Base-by-base conservation (phyloP, 2,888 invertebrate species). In the Drosophila prolongata region DNA sequence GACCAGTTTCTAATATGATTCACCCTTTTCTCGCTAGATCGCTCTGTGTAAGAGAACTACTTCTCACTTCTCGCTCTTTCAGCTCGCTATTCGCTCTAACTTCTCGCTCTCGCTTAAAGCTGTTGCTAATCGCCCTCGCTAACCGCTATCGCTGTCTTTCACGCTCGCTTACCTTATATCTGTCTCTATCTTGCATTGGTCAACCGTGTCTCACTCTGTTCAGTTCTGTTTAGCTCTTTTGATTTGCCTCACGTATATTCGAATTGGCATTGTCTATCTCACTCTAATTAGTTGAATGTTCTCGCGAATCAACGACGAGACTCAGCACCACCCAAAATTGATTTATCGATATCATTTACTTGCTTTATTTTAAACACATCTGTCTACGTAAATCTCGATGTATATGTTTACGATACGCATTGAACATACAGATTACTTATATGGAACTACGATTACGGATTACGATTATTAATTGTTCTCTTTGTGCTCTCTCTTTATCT, bases 331-430 rank as follows among this genome's bases (percentile, higher is more conserved):
- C 0, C 10, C 47, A 61, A 71, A 72, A 70, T 59, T 53, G 34
- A 60, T 37, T 57, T 59, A 53, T 62, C 53, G 49, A 66, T 54
- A 73, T 57, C 61, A 75, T 60, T 35, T 24, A 42, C 42, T 53
- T 68, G 44, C 49, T 59, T 69, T 44, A 62, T 49, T 59, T 69
- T 16, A 35, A 35, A 24, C 27, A 60, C 47, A 56, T 47, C n/a
- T 54, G 35, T 67, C 37, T 65, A 44, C 65, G 46, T 73, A 54
- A 73, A 73, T 65, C 56, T 71, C 40, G 65, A 72, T 72, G 72
- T 72, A 74, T 46, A 70, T 70, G 70, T 74, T 66, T 73, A 53
- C 55, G n/a, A 70, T 71, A 70, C 72, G 71, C 72, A 70, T 70
- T 44, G 50, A 72, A 72, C 52, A 57, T 55, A 74, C 52, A 47